Percentiles rank a stretch among this genome's conserved stretches.
These are phyloP conservation scores for Eupeodes luniger DNA, from an alignment of 2,888 invertebrate genomes.

Conservation along the genomic window DNA sequence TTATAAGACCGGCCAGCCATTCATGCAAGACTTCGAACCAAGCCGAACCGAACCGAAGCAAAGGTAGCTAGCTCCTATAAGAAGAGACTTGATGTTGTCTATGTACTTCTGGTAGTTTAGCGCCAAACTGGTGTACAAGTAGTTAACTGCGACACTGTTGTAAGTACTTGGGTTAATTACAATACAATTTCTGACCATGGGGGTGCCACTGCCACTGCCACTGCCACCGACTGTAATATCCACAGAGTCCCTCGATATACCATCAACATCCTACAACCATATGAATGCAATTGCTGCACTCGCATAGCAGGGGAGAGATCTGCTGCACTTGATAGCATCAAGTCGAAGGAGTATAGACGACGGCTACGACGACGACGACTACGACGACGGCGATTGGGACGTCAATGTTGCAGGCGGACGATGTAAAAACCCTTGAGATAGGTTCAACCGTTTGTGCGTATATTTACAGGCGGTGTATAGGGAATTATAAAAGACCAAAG, in stretches of 20 bases:
- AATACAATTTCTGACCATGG: slow-evolving; percentile 67
- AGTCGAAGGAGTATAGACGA: slow-evolving; percentile 53
- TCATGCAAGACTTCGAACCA: slow-evolving; percentile 65
- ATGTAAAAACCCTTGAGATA: slow-evolving; percentile 74
- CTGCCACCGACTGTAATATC: background rate
- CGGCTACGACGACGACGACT: background rate
- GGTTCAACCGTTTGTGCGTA: slow-evolving; percentile 66
- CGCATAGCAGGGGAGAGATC: slow-evolving; percentile 57
- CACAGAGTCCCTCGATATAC: background rate
- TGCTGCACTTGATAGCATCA: slow-evolving; percentile 70
- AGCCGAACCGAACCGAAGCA: no score
- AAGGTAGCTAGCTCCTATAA: slow-evolving; percentile 5
- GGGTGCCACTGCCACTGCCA: slow-evolving; percentile 60
- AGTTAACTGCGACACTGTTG: slow-evolving; percentile 76
- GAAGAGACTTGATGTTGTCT: slow-evolving; percentile 45
- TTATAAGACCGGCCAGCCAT: slow-evolving; percentile 62
- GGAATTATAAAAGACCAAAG: background rate
- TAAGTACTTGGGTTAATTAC: slow-evolving; percentile 75
- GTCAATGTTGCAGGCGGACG: slow-evolving; percentile 21
- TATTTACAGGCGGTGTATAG: background rate
- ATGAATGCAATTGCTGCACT: slow-evolving; percentile 27
- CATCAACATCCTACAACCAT: background rate
- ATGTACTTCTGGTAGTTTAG: slow-evolving; percentile 71
- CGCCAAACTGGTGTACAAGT: slow-evolving; percentile 77
- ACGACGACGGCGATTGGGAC: slow-evolving; percentile 10